These are phyloP conservation scores for Spisula subtruncata DNA, from an alignment of 2,888 invertebrate genomes.

Conservation along the genomic window DNA sequence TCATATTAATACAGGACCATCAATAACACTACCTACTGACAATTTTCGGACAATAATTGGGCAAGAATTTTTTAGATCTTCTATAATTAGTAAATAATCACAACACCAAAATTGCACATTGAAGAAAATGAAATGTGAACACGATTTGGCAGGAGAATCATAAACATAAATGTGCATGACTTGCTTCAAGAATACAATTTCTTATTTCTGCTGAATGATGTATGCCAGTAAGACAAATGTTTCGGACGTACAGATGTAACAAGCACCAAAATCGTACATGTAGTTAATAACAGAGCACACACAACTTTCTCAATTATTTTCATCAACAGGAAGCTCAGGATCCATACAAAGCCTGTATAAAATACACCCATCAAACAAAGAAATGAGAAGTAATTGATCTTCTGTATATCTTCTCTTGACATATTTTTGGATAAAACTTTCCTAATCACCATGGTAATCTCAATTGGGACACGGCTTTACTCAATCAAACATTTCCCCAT, in stretches of 20 bases:
- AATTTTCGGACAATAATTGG: background rate
- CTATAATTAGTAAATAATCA: too few relatives aligned
- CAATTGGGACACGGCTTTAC: slow-evolving; percentile 6
- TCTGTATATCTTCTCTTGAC: background rate
- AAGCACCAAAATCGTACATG: background rate
- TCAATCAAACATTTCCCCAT: background rate
- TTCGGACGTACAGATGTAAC: background rate
- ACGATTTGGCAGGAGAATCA: background rate
- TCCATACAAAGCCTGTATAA: background rate
- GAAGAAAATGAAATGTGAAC: background rate
- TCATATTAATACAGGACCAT: background rate
- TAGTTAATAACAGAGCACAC: background rate
- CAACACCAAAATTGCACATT: background rate
- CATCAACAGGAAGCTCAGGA: background rate
- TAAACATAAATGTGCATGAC: background rate
- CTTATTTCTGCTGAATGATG: background rate
- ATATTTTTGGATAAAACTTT: slow-evolving; percentile 12
- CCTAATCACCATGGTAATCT: background rate
- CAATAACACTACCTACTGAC: background rate
- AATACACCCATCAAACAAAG: background rate
- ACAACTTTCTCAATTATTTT: background rate
- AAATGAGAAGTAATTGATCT: slow-evolving; percentile 15
- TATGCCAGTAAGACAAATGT: background rate
- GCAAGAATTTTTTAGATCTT: too few relatives aligned
- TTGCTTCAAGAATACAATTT: background rate